Evolutionary conservation across 2,113 vertebrate genomes (phyloP), one percentile per base, ranked within the genome.

Genomic region (Nyctereutes procyonoides): DNA sequence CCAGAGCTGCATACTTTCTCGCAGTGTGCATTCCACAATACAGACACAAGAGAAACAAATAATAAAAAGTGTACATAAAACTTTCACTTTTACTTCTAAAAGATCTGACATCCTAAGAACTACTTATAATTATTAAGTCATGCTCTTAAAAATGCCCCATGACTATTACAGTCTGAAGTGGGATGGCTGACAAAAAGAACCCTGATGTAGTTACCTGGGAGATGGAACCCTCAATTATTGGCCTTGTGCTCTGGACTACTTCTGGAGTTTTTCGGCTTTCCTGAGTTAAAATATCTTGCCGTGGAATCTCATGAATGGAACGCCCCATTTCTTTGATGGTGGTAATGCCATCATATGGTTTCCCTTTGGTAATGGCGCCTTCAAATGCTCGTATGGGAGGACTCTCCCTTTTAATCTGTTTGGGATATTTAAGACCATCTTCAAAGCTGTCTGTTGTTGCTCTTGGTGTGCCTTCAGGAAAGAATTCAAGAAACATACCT

Each of bases 271-370:
- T 99, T 85, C 99, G 99, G 95, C 98, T 99, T 95, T 99, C 99
- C 97, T 99, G 99, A 97, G 99, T 99, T 20, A 99, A 35, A 43
- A 99, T 98, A 77, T 99, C 99, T 98, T 99, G 99, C 28, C 99
- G 98, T n/a, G 99, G 99, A 94, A 99, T 99, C 98, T 99, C 99
- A 0, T 99, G 99, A 98, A 99, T 99, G 63, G 99, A 99, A 69
- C 99, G 99, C 5, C 99, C 99, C 99, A 99, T 99, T 97, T 99
- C 99, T 98, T 99, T 99, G 94, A 99, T 99, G 63, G 99, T 99
- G 96, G 99, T 99, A 65, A 99, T 99, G 10, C 99, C 99, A 58
- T 99, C 99, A 0, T 99, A 99, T 0, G 99, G 99, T 80, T 99
- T 99, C 87, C 99, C 99, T 98, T 99, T 99, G 65, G 98, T 99